Evolutionary conservation across 2,113 vertebrate genomes (phyloP).

Genomic region (Gymnarchus niloticus): DNA sequence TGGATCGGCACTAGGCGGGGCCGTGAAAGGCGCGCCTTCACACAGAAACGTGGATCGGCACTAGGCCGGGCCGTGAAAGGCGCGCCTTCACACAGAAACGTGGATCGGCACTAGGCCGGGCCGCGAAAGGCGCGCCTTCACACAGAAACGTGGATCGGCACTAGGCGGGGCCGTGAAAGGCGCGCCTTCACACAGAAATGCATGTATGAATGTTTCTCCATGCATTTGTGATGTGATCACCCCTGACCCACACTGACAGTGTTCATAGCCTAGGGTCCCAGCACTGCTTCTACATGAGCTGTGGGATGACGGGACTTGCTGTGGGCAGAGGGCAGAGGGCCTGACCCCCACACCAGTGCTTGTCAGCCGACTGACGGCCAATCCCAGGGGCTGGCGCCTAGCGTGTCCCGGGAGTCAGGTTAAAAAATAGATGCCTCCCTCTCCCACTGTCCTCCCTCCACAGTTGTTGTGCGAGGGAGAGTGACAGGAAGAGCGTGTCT

Average conservation of each 20-base stretch:
- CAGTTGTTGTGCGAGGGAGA: slow-evolving; percentile 66
- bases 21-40: not conserved
- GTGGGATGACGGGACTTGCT: slow-evolving; percentile 17
- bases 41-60: not conserved
- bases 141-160: not conserved
- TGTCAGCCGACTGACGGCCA: slow-evolving; percentile 45
- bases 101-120: not conserved
- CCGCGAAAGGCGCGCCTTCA: not conserved
- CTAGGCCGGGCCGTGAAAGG: not conserved
- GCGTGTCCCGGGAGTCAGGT: slow-evolving; percentile 47
- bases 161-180: not conserved
- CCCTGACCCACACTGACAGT: slow-evolving; percentile 30
- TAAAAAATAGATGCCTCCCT: slow-evolving; percentile 59
- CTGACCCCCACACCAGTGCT: slow-evolving; percentile 44
- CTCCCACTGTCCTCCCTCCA: slow-evolving; percentile 22
- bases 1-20: not conserved
- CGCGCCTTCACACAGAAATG: not conserved
- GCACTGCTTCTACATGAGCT: slow-evolving; percentile 39
- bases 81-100: not conserved
- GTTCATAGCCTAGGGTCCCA: slow-evolving; percentile 51
- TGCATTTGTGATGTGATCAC: not conserved
- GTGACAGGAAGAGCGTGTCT: slow-evolving; percentile 61
- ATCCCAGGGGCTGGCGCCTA: slow-evolving; percentile 66
- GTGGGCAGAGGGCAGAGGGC: slow-evolving; percentile 51
- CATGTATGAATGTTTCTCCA: not conserved